Conservation (phyloP, 2,797 vertebrate genomes). For the Phrynocephalus guinanensis region DNA sequence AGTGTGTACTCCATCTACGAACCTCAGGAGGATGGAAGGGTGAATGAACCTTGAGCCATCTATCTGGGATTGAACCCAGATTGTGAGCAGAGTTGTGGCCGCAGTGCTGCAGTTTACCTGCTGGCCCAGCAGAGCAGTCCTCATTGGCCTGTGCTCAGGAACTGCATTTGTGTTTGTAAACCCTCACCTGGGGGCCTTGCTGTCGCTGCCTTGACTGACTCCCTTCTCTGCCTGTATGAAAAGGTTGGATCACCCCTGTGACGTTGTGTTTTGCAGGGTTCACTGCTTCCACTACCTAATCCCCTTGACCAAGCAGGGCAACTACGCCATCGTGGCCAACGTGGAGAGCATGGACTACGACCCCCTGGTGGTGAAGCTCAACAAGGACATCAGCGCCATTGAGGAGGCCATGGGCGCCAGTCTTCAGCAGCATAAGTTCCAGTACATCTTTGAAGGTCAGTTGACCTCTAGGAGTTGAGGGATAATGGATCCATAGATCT, state of each 20-base stretch:
- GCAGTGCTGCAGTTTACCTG: too few species aligned
- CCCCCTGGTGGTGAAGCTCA: slow-evolving; percentile 93
- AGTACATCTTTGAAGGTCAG: slow-evolving; percentile 98
- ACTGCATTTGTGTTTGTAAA: too few species aligned
- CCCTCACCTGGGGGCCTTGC: neutral
- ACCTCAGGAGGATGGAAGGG: too few species aligned
- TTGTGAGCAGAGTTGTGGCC: too few species aligned
- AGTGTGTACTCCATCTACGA: too few species aligned
- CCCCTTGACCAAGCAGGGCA: slow-evolving; percentile 94
- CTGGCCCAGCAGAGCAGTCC: neutral
- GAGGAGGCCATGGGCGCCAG: slow-evolving; percentile 95
- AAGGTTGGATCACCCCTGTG: too few species aligned
- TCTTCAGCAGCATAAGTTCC: slow-evolving; percentile 98
- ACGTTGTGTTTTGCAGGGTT: slow-evolving; percentile 79
- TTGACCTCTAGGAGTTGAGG: neutral
- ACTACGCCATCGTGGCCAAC: slow-evolving; percentile 97
- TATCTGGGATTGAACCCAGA: too few species aligned
- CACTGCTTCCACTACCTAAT: slow-evolving; percentile 98
- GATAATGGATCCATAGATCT: fast-evolving
- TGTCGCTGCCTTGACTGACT: neutral
- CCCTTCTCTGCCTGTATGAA: neutral
- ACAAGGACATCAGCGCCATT: slow-evolving; percentile 97
- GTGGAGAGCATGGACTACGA: slow-evolving; percentile 99
- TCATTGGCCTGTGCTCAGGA: too few species aligned
- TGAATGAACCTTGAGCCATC: too few species aligned